Evolutionary conservation across 2,888 invertebrate genomes (phyloP).

Genomic region (Drosophila mimica): DNA sequence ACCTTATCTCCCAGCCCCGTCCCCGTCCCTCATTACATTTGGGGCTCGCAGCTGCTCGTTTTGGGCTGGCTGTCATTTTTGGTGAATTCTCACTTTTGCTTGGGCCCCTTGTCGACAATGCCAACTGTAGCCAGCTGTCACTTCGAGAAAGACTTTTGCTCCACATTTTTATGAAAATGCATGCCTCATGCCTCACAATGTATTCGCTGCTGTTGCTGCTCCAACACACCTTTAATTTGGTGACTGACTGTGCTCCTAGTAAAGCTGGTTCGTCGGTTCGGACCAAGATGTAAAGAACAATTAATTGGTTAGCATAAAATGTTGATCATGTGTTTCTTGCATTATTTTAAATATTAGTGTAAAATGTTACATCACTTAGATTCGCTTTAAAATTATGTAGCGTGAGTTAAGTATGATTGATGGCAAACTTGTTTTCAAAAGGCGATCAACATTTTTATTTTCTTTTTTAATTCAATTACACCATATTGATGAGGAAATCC

Average conservation of each 20-base stretch:
- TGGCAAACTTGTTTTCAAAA: slow-evolving; percentile 7
- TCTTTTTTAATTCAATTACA: slow-evolving; percentile 1
- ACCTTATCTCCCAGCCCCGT: not conserved
- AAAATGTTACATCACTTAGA: slow-evolving; percentile 45
- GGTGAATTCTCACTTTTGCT: slow-evolving; percentile 62
- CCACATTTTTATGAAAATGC: slow-evolving; percentile 69
- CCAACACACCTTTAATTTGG: slow-evolving; percentile 12
- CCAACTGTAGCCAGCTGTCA: slow-evolving; percentile 43
- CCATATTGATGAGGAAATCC: not conserved
- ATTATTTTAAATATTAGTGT: slow-evolving; percentile 19
- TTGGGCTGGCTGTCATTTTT: slow-evolving; percentile 53
- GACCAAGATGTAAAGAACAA: slow-evolving; percentile 56
- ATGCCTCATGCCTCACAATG: slow-evolving; percentile 43
- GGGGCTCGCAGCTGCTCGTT: slow-evolving; percentile 36
- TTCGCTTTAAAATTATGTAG: slow-evolving; percentile 4
- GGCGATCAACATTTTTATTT: not conserved
- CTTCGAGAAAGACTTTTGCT: slow-evolving; percentile 36
- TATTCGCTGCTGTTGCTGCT: slow-evolving; percentile 3
- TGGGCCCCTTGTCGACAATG: slow-evolving; percentile 16
- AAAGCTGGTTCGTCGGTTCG: not conserved
- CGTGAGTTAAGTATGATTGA: slow-evolving; percentile 18
- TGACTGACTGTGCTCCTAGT: not conserved
- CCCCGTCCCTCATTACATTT: slow-evolving; percentile 11
- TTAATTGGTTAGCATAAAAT: slow-evolving; percentile 62
- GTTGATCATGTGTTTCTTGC: slow-evolving; percentile 13